Percentiles rank a stretch among this genome's conserved stretches.
phyloP scores from a whole-genome alignment of 1,140 invertebrate species.

The Ceratina australensis region DNA sequence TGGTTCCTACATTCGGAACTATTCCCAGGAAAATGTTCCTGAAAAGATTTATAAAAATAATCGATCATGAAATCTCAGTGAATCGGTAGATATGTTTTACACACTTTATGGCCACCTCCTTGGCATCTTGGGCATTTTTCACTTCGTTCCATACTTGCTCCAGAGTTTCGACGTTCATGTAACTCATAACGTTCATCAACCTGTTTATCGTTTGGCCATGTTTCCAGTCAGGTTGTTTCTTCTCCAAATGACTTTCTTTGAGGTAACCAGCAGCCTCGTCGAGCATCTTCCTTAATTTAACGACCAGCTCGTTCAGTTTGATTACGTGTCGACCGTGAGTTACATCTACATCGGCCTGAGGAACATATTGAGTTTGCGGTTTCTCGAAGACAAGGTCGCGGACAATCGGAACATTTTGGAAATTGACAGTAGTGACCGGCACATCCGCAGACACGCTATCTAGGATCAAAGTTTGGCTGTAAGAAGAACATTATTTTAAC shows the following conservation, averaged over 20 bases:
- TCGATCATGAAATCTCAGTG: background rate
- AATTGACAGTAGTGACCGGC: slow-evolving; percentile 39
- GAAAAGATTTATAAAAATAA: slow-evolving; percentile 6
- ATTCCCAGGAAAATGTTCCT: slow-evolving; percentile 74
- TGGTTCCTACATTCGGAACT: slow-evolving; percentile 75
- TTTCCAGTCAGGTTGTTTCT: slow-evolving; percentile 68
- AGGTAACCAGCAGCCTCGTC: slow-evolving; percentile 70
- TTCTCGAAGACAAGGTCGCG: slow-evolving; percentile 66
- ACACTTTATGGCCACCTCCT: slow-evolving; percentile 56
- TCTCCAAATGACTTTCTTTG: slow-evolving; percentile 71
- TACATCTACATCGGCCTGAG: slow-evolving; percentile 63
- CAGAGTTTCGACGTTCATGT: slow-evolving; percentile 68
- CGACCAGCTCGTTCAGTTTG: slow-evolving; percentile 60
- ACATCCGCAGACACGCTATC: slow-evolving; percentile 52
- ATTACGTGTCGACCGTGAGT: slow-evolving; percentile 69
- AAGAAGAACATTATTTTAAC: slow-evolving; percentile 43
- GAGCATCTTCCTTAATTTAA: slow-evolving; percentile 70
- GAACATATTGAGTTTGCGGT: slow-evolving; percentile 47
- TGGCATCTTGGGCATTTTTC: slow-evolving; percentile 40
- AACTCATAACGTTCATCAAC: slow-evolving; percentile 65
- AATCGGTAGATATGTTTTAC: background rate
- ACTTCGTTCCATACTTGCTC: slow-evolving; percentile 65
- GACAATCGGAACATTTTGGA: slow-evolving; percentile 49
- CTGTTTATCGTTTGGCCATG: slow-evolving; percentile 72
- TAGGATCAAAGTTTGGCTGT: slow-evolving; percentile 74